Evolutionary conservation across 2,797 vertebrate genomes (phyloP), one percentile per base, ranked within the genome.

Genomic region (Rachycentron canadum): DNA sequence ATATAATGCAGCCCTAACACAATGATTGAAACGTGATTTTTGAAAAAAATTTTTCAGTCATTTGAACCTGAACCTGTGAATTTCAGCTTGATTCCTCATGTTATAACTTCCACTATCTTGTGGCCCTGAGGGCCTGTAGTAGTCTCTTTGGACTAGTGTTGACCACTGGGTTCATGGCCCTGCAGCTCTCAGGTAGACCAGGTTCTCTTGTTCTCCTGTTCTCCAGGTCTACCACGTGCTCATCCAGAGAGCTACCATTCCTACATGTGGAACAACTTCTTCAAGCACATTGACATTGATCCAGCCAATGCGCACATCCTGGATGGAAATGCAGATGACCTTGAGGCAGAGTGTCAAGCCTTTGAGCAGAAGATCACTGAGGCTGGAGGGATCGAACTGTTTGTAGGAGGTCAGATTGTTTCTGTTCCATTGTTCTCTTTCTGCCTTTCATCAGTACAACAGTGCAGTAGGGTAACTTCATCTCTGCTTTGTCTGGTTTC

Each of bases 181-280:
- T 16, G 23, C 38, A 19, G n/a, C 1, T 38, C 21, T 4, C 47
- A 14, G 9, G 53, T 67, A 2, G 59, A 53, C 14, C 45, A 19
- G 0, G 10, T 34, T 7, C n/a, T n/a, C n/a, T n/a, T n/a, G 10
- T 19, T 4, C 3, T 26, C 23, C 52, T 23, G 17, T 53, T 57
- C 16, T 74, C 3, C 75, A 99, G 98, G 97, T 55, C 94, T 99
- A 23, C 96, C 97, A 0, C 95, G 95, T 74, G 95, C 95, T 62
- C 98, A 99, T 73, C 96, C 96, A 0, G 96, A 99, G 87, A 99
- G 97, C 78, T 99, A 98, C 78, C 98, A 99, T 79, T 98, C 98
- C 78, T 99, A 97, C 91, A 99, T 99, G 97, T 98, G 97, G 97
- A 97, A 98, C 85, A 98, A 97, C 81, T 96, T 99, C 92, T 99